phyloP scores from a whole-genome alignment of 2,113 vertebrate species.

The Hemichromis elongatus region DNA sequence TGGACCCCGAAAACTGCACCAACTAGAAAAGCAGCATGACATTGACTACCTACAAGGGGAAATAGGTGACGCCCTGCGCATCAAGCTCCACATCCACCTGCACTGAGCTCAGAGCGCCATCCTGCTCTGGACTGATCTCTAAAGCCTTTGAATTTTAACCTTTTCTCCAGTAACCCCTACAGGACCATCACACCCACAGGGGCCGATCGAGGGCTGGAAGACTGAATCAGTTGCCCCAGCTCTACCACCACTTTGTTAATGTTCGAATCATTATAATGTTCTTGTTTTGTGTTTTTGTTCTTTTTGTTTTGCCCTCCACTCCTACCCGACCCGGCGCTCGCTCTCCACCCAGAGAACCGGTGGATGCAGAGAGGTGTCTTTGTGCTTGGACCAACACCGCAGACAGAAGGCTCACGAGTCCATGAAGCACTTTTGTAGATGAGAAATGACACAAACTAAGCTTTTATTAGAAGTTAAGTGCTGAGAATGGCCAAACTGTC shows the following conservation, averaged over 20 bases:
- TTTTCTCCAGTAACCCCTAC: constrained; percentile 27
- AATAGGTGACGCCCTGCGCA: constrained; percentile 80
- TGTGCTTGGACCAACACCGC: constrained; percentile 37
- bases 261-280: constrained; percentile 58
- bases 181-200: constrained; percentile 42
- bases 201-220: constrained; percentile 61
- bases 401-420: constrained; percentile 29
- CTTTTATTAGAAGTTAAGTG: constrained; percentile 10
- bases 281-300: constrained; percentile 34
- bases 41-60: constrained; percentile 81
- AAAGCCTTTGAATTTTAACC: constrained; percentile 32
- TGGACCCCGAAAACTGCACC: constrained; percentile 74
- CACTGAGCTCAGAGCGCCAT: constrained; percentile 72
- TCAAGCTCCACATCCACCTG: constrained; percentile 87
- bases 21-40: constrained; percentile 80
- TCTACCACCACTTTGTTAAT: constrained; percentile 67
- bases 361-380: constrained; percentile 54
- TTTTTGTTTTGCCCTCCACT: background rate
- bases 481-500: constrained; percentile 27
- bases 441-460: background rate
- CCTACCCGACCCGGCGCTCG: constrained; percentile 28
- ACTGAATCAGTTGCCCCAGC: constrained; percentile 68
- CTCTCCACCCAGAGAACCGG: constrained; percentile 19
- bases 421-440: constrained; percentile 42
- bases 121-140: constrained; percentile 53